Base-by-base conservation (phyloP, 2,888 invertebrate species). In the Emmelina monodactyla region DNA sequence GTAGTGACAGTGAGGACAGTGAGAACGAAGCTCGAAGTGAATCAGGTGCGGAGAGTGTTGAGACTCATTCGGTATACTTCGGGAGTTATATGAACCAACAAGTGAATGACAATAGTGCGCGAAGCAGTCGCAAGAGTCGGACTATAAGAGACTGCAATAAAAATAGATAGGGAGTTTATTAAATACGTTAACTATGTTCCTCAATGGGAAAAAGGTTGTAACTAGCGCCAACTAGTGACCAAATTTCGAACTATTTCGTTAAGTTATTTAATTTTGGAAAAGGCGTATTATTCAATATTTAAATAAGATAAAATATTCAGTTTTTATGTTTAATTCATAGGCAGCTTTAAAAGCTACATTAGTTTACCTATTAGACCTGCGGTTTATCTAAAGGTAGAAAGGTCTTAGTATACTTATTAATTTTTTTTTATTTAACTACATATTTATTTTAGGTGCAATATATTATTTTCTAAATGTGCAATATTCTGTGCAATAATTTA, bases 1-100 rank as follows among this genome's bases (percentile, higher is more conserved):
- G 85, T 51, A 85, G 89, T 64, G 90, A 85, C 53, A 90, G 90
- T 41, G 91, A 90, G 41, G 91, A 91, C 56, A 88, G 88, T n/a
- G 83, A 87, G 41, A 88, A 87, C 22, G 91, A 91, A 55, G 92
- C 88, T 6, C 85, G 89, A 42, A 91, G 92, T 70, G 92, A 92
- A 70, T 92, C 92, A 14, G 92, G 92, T 1, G 92, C 89, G 2
- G 92, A 92, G 59, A 92, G 92, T 70, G 81, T 92, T 16, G 92
- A 91, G 54, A 92, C 92, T 1, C 91, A 92, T 69, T 92, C 92
- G 2, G 92, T 92, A 28, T 89, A 91, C 58, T 92, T 91, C 51
- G 91, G 89, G 32, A 88, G 86, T 59, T 87, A 87, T 52, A 73
- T 86, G 40, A 86, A 85, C 39, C 48, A 57, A 29, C 55, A 62